Evolutionary conservation across 2,797 vertebrate species (phyloP), one percentile per base, ranked within the genome.

Genomic region (Brachyalestes nurse): DNA sequence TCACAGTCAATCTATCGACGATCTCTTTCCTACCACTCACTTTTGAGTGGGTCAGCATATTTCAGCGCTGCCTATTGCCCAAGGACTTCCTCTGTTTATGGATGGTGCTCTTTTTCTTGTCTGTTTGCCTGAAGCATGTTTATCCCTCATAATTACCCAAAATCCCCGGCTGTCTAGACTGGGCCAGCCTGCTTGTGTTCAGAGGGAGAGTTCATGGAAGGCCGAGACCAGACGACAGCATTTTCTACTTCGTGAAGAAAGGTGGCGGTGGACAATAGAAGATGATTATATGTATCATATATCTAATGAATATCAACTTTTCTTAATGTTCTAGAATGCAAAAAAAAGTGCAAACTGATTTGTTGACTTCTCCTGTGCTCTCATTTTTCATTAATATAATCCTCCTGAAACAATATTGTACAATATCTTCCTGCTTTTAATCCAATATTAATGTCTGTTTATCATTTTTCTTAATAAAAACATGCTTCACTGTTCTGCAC

Each of bases 11-110:
- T 49, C n/a, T 67, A 51, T 73, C 13, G 3, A 38, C 28, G 19
- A 4, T n/a, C 40, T 66, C 16, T 38, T 16, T 82, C 70, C 62
- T 72, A n/a, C 28, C 28, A 25, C 47, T 64, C 16, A n/a, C 12
- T 79, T 78, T 61, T 62, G 55, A 72, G 23, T 8, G 21, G n/a
- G 55, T 82, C 84, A 75, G 73, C 34, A 77, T 55, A 40, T 62
- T 70, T 71, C 42, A 53, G 21, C n/a, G 17, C 4, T 47, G 78
- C 38, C 58, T 61, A 10, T 23, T 73, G 74, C 42, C 40, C 55
- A 70, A 71, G 60, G 62, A 81, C 77, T 86, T 84, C 81, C 81
- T 84, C 69, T 88, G 84, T 87, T 84, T 84, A 61, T 82, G 47
- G 69, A 81, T 77, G n/a, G 45, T 45, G 61, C 60, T 81, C 40